Evolutionary conservation across 2,797 vertebrate species (phyloP).

Genomic region (Micropoecilia bifurca): DNA sequence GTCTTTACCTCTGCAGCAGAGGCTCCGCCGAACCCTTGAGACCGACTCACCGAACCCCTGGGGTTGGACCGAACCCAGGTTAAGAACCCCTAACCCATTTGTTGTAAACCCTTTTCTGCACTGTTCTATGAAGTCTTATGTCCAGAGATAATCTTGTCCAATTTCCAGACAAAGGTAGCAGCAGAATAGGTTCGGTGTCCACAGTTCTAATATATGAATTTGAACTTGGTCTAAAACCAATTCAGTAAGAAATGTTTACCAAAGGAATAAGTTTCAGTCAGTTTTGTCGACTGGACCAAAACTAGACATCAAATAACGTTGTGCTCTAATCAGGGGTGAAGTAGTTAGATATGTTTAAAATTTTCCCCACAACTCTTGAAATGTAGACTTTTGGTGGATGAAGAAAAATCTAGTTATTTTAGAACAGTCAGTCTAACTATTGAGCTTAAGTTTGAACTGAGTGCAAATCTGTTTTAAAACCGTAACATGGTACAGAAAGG

Average conservation of each 20-base stretch:
- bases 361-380: background rate
- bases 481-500: constrained; percentile 35
- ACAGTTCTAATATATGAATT: background rate
- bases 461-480: background rate
- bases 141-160: background rate
- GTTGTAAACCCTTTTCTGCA: background rate
- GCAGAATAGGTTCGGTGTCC: background rate
- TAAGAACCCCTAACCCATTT: too few species aligned
- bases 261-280: background rate
- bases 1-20: too few species aligned
- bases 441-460: background rate
- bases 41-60: too few species aligned
- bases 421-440: background rate
- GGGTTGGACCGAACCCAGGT: too few species aligned
- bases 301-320: background rate
- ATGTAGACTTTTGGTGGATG: background rate
- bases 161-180: background rate
- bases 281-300: background rate
- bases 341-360: background rate
- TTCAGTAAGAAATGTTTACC: background rate
- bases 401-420: background rate
- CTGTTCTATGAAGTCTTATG: background rate
- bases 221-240: background rate
- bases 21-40: too few species aligned
- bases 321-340: background rate